These are phyloP conservation scores for Tetropium fuscum DNA, from an alignment of 2,888 invertebrate species.

Conservation along the genomic window DNA sequence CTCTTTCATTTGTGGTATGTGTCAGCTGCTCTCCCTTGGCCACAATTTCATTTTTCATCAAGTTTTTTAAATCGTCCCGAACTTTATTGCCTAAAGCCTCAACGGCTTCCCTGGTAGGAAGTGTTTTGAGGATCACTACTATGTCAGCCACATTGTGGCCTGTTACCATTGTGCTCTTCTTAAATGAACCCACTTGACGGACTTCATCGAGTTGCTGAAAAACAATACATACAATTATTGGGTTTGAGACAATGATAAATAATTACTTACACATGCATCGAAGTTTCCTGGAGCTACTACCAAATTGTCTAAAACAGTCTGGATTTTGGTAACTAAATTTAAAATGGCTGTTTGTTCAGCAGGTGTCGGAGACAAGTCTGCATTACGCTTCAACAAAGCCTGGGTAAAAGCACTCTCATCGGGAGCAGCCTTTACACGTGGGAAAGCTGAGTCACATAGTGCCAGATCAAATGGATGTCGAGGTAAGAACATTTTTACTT, in stretches of 20 bases:
- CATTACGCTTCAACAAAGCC: constrained; percentile 92
- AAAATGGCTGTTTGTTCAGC: constrained; percentile 93
- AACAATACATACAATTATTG: constrained; percentile 20
- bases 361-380: constrained; percentile 91
- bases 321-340: constrained; percentile 95
- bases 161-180: constrained; percentile 97
- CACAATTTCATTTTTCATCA: constrained; percentile 73
- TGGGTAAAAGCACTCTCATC: constrained; percentile 90
- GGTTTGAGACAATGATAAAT: background rate
- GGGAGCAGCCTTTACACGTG: constrained; percentile 81
- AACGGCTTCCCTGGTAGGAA: constrained; percentile 96
- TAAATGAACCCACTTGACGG: constrained; percentile 96
- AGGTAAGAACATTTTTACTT: constrained; percentile 75
- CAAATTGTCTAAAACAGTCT: constrained; percentile 92
- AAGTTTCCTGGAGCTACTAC: constrained; percentile 95
- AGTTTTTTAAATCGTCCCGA: constrained; percentile 85
- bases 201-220: constrained; percentile 91
- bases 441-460: constrained; percentile 90
- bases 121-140: constrained; percentile 95
- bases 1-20: constrained; percentile 76
- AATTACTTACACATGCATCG: constrained; percentile 89
- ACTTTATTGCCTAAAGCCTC: constrained; percentile 91
- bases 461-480: constrained; percentile 90
- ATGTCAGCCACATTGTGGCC: constrained; percentile 97
- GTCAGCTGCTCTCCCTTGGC: constrained; percentile 72